A percentile compares a stretch with the other conserved stretches of the same genome.
phyloP scores from a whole-genome alignment of 2,888 invertebrate species.

The Volucella zonaria region DNA sequence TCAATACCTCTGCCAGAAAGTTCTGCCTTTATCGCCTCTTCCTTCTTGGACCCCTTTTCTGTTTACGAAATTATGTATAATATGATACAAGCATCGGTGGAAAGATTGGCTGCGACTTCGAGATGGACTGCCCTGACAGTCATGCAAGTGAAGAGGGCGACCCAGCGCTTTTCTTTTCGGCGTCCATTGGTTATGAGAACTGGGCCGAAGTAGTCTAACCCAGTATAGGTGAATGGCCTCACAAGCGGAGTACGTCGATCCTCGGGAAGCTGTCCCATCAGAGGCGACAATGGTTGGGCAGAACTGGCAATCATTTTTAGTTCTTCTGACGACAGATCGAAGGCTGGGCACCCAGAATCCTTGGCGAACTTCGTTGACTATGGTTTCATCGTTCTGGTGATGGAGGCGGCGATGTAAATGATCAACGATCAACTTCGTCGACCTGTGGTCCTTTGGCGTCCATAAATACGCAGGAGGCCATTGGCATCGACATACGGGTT shows the following conservation, averaged over 20 bases:
- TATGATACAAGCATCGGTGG: too few relatives aligned
- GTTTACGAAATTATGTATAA: too few relatives aligned
- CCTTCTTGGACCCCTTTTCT: too few relatives aligned
- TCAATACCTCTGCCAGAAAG: too few relatives aligned
- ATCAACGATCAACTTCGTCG: too few relatives aligned
- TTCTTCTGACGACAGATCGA: not conserved
- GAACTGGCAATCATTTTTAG: not conserved
- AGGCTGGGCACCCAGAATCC: slow-evolving; percentile 36
- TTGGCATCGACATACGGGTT: too few relatives aligned
- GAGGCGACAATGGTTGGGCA: slow-evolving; percentile 36
- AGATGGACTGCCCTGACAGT: too few relatives aligned
- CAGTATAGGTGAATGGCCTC: slow-evolving; percentile 7
- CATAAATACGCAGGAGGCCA: too few relatives aligned
- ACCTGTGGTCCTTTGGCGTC: too few relatives aligned
- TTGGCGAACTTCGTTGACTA: slow-evolving; percentile 52
- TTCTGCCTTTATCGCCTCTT: too few relatives aligned
- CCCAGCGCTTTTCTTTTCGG: slow-evolving; percentile 49
- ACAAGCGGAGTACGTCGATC: slow-evolving; percentile 27
- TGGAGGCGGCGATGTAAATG: not conserved
- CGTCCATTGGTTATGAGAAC: slow-evolving; percentile 27
- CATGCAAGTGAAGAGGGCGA: too few relatives aligned
- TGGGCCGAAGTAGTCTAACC: slow-evolving; percentile 58
- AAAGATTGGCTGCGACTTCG: slow-evolving; percentile 17
- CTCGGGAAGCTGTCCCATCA: slow-evolving; percentile 51
- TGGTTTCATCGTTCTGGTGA: slow-evolving; percentile 51